Evolutionary conservation across 2,797 vertebrate genomes (phyloP), one percentile per base, ranked within the genome.

Genomic region (Alauda arvensis): DNA sequence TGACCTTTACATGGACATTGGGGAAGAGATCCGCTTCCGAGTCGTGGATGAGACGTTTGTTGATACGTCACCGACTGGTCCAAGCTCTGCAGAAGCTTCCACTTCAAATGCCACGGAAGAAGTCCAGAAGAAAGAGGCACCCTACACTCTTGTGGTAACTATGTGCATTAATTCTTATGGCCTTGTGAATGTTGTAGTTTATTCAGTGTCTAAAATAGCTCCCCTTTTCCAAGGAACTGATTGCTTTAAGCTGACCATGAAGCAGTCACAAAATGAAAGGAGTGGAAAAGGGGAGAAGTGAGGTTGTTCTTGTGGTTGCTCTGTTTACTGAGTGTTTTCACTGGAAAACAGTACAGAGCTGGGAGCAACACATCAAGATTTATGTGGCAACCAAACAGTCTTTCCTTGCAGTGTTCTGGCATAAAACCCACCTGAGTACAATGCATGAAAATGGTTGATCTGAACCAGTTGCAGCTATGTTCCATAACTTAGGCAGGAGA

Each of bases 1-100:
- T 1, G 99, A 99, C 96, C 98, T 99, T 88, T 99, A 99, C 96
- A 99, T 99, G 99, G 99, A 99, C 96, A 98, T 98, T 0, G 99
- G 99, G 3, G 99, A 99, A 95, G 98, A 99, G 92, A 97, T 99
- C 92, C 98, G 99, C 49, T 99, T 99, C 91, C 97, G 98, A 60
- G 98, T 99, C 0, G 97, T 98, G 23, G 99, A 99, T 3, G 98
- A 99, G 91, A 96, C 98, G 3, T 99, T 99, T 56, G 95, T 99
- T 5, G 99, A 99, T 83, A 99, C 98, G 0, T 99, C 99, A 23
- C 99, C 99, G 0, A 98, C 98, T 0, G 99, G 99, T n/a, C 99
- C 99, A 5, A 97, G 97, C 51, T 88, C 97, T 1, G 97, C 97
- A 0, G 91, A 96, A 26, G 88, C 97, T 3, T 95, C 98, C 9